Base-by-base conservation (phyloP, 2,888 invertebrate genomes). In the Ophioninae sp. region DNA sequence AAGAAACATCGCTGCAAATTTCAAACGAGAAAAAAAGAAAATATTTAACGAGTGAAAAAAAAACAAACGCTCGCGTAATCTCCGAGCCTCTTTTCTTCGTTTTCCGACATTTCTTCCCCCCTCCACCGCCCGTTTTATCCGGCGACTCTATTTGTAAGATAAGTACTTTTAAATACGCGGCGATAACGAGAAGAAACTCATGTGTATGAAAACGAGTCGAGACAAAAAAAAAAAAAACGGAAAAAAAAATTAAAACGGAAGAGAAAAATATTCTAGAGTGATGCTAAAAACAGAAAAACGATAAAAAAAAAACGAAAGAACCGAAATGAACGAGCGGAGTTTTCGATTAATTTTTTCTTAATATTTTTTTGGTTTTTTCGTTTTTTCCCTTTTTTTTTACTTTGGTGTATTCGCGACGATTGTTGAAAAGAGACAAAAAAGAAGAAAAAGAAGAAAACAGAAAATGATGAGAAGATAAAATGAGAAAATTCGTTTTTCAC, bases 91-190 rank as follows among this genome's bases (percentile, higher is more conserved):
- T 59, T 72, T 61, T 37, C 88, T 72, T 69, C 88, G 89, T 88
- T 89, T 88, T 89, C 88, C 87, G 89, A 88, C 88, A 90, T 91
- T 89, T 87, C 86, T 87, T 87, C 86, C 78, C 80, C 79, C 30
- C 64, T 41, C 39, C 39, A 39, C 39, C 39, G 10, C 22, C 30
- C 59, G 76, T 81, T 79, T 82, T 76, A 84, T 85, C 75, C 84
- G 84, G 85, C 85, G 82, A 82, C 82, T 79, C 82, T 83, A 79
- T 69, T 85, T 83, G 85, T 83, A 79, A 86, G 84, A 85, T 85
- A 84, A 85, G 85, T 73, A 22, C 5, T 76, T 85, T 81, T 56
- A 69, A 56, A 85, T 83, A 64, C 77, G 59, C n/a, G 51, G 41
- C 65, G 72, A 74, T 37, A 56, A 58, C 39, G 41, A 64, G 76